Conservation (phyloP, 2,888 invertebrate genomes). For the Cosmorhoe ocellata region DNA sequence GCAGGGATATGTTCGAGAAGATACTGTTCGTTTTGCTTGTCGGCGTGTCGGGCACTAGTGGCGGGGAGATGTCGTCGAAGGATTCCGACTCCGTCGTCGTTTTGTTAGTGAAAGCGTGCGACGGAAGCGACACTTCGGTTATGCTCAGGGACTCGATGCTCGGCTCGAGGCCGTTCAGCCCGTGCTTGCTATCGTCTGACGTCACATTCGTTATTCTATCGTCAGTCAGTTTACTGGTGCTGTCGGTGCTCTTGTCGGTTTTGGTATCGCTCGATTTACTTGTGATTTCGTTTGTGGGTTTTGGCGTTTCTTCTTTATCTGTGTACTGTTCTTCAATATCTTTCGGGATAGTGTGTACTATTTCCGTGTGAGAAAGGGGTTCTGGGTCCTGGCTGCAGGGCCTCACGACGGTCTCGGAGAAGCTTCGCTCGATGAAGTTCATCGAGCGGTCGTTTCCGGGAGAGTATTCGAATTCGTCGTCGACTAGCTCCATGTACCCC, state of each 20-base stretch:
- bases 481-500: constrained; percentile 73
- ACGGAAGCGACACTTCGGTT: constrained; percentile 58
- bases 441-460: constrained; percentile 75
- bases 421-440: constrained; percentile 81
- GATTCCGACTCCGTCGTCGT: constrained; percentile 41
- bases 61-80: constrained; percentile 55
- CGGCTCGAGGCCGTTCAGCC: constrained; percentile 38
- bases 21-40: constrained; percentile 32
- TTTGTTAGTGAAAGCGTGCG: constrained; percentile 42
- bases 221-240: constrained; percentile 29
- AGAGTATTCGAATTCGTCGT: constrained; percentile 69
- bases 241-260: constrained; percentile 30
- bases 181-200: constrained; percentile 31
- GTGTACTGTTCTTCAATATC: constrained; percentile 29
- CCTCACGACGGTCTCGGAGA: constrained; percentile 64
- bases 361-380: constrained; percentile 29
- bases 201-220: constrained; percentile 24
- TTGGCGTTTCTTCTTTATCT: constrained; percentile 9
- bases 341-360: constrained; percentile 33
- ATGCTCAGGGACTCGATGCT: constrained; percentile 55
- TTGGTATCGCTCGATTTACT: constrained; percentile 39
- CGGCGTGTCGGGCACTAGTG: constrained; percentile 54
- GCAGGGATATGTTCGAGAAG: constrained; percentile 32
- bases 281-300: constrained; percentile 47
- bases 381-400: constrained; percentile 50